A percentile compares a stretch with the other conserved stretches of the same genome.
These are phyloP conservation scores for Caenorhabditis panamensis DNA, from an alignment of 2,888 invertebrate genomes.

Conservation along the genomic window DNA sequence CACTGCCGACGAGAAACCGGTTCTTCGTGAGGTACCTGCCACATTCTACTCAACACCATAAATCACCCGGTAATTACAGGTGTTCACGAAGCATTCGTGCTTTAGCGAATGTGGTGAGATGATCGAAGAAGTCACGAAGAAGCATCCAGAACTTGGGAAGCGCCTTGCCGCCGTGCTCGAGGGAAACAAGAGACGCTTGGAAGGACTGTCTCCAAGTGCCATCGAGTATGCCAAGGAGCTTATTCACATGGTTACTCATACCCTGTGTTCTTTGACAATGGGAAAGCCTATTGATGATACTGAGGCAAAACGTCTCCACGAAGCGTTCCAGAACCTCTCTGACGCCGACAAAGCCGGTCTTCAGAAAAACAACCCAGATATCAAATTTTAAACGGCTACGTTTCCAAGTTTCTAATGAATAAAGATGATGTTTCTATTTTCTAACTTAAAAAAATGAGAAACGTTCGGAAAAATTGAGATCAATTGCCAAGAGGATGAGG, in stretches of 20 bases:
- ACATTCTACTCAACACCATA: not conserved
- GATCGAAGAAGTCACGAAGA: slow-evolving; percentile 61
- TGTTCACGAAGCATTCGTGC: slow-evolving; percentile 64
- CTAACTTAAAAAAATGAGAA: not conserved
- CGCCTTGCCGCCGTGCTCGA: slow-evolving; percentile 61
- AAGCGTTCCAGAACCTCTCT: slow-evolving; percentile 55
- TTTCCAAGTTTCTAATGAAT: not conserved
- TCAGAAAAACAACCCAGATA: slow-evolving; percentile 64
- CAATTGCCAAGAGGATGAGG: no score
- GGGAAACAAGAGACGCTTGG: slow-evolving; percentile 59
- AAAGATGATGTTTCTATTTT: not conserved
- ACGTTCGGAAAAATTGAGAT: not conserved
- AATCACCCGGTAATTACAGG: slow-evolving; percentile 40
- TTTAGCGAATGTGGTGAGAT: slow-evolving; percentile 67
- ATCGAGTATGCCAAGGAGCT: slow-evolving; percentile 62
- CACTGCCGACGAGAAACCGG: slow-evolving; percentile 62
- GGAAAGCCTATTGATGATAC: slow-evolving; percentile 47
- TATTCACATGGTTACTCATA: slow-evolving; percentile 62
- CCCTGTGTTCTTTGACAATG: slow-evolving; percentile 61
- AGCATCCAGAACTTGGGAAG: slow-evolving; percentile 55
- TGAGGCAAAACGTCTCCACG: slow-evolving; percentile 52
- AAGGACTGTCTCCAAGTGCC: slow-evolving; percentile 64
- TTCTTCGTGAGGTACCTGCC: slow-evolving; percentile 56
- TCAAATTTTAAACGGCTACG: slow-evolving; percentile 32
- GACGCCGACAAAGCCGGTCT: slow-evolving; percentile 59